phyloP scores from a whole-genome alignment of 2,113 vertebrate species.

The Martes martes region DNA sequence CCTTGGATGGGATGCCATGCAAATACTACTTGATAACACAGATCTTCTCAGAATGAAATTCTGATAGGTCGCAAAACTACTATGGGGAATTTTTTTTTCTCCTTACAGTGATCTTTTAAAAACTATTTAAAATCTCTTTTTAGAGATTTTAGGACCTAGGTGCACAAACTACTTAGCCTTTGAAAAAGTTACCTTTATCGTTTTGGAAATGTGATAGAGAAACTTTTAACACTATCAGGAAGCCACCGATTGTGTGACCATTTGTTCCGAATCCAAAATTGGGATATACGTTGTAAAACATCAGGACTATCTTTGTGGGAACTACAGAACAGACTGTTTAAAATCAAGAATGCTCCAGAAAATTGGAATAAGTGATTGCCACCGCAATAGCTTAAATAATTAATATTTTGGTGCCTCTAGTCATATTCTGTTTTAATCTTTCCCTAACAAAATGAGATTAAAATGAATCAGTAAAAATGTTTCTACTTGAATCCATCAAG shows the following conservation, averaged over 20 bases:
- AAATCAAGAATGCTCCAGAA: slow-evolving; percentile 40
- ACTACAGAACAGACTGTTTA: not conserved
- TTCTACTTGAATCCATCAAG: not conserved
- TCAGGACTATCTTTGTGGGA: not conserved
- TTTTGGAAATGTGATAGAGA: not conserved
- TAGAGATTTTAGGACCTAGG: not conserved
- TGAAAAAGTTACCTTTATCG: not conserved
- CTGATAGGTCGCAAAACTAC: not conserved
- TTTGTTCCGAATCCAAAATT: not conserved
- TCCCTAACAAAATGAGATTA: not conserved
- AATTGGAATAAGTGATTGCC: slow-evolving; percentile 1
- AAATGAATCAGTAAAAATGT: not conserved
- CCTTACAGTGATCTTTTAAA: not conserved
- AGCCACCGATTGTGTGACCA: not conserved
- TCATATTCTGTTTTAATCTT: slow-evolving; percentile 13
- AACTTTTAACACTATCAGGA: not conserved
- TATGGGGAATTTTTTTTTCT: not conserved
- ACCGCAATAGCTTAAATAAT: not conserved
- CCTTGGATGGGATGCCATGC: not conserved
- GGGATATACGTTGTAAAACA: not conserved
- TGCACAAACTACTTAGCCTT: not conserved
- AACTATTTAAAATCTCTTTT: not conserved
- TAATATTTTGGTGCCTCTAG: not conserved
- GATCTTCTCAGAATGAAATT: not conserved
- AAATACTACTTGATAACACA: not conserved